Conservation (phyloP, 2,888 invertebrate genomes). For the Rugalucina vietnamica region DNA sequence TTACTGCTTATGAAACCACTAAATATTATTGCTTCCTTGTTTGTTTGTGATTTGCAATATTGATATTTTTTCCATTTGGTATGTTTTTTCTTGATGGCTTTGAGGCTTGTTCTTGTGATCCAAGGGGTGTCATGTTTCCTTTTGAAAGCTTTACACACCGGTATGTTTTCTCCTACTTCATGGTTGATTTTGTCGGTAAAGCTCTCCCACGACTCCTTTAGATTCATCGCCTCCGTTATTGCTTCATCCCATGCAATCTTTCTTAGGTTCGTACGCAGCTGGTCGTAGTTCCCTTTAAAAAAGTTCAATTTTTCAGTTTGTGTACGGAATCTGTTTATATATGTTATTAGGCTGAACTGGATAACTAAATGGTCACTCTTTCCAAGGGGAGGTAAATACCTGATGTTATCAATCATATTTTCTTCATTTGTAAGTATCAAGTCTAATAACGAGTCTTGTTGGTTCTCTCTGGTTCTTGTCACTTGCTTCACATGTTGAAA, state of each 20-base stretch:
- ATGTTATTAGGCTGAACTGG: conserved; percentile 10
- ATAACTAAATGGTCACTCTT: conserved; percentile 29
- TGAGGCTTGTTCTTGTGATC: background rate
- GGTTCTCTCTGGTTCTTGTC: background rate
- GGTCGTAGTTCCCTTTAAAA: conserved; percentile 25
- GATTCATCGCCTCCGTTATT: too few relatives aligned
- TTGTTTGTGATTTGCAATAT: background rate
- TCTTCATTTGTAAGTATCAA: conserved; percentile 21
- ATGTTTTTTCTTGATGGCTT: background rate
- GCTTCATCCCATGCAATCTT: background rate
- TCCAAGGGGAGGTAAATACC: conserved; percentile 7
- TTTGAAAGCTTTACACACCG: background rate
- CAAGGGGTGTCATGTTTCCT: background rate
- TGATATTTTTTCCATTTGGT: conserved; percentile 22
- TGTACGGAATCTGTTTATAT: background rate
- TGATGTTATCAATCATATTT: background rate
- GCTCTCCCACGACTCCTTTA: background rate
- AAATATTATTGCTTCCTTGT: conserved; percentile 9
- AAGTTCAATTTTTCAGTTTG: background rate
- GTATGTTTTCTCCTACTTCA: background rate
- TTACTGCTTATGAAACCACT: conserved; percentile 1
- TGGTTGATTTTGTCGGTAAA: background rate
- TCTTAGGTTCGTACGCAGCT: background rate
- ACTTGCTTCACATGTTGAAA: conserved; percentile 2
- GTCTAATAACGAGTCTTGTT: background rate